These are phyloP conservation scores for Tenebrosternarchus preto DNA, from an alignment of 2,113 vertebrate genomes.

Conservation along the genomic window DNA sequence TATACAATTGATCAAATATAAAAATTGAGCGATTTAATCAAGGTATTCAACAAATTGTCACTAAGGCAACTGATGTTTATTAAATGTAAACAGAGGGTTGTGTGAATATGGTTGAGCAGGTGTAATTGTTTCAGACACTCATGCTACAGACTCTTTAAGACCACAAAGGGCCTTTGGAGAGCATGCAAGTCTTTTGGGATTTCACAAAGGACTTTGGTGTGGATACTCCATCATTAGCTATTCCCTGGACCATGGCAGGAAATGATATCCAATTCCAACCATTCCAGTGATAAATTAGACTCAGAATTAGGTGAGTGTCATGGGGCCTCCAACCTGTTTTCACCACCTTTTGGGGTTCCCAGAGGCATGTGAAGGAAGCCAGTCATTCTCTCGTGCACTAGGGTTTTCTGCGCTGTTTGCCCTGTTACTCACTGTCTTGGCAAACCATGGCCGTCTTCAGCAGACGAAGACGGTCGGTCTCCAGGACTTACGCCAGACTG, in stretches of 20 bases:
- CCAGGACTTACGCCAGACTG: neutral
- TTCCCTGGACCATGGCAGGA: too few species aligned
- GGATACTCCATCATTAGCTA: neutral
- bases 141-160: neutral
- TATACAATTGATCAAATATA: constrained; percentile 10
- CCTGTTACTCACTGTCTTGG: neutral
- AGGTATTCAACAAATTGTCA: neutral
- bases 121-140: constrained; percentile 67
- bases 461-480: neutral
- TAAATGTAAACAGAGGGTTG: constrained; percentile 17
- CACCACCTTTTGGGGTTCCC: neutral
- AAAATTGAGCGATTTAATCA: neutral
- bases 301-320: too few species aligned
- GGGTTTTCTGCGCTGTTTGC: neutral
- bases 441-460: neutral
- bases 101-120: constrained; percentile 65
- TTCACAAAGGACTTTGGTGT: neutral
- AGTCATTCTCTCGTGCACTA: neutral
- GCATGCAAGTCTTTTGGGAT: neutral
- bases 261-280: too few species aligned
- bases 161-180: neutral
- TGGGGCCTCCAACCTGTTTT: too few species aligned
- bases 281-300: too few species aligned
- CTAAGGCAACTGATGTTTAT: constrained; percentile 3
- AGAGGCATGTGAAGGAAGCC: neutral